phyloP scores from a whole-genome alignment of 2,888 invertebrate species.

The Cheilosia pagana region DNA sequence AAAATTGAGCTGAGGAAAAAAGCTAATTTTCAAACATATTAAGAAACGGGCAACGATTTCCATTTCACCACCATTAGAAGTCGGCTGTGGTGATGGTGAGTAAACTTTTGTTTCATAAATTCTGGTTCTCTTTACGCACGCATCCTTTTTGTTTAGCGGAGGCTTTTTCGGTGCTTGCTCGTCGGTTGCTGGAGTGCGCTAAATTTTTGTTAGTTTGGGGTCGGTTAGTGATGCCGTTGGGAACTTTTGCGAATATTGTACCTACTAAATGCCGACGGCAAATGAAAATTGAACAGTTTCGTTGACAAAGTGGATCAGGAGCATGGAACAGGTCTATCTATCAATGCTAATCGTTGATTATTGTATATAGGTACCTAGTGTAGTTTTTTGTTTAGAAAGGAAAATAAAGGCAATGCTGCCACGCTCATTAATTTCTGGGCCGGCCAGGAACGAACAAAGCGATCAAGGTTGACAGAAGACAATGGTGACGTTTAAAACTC shows the following conservation, averaged over 20 bases:
- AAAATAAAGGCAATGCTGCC: no score
- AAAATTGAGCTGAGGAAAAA: neutral
- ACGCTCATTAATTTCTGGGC: no score
- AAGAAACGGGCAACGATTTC: neutral
- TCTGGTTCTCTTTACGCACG: conserved; percentile 58
- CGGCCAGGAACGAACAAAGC: no score
- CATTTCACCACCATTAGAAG: conserved; percentile 35
- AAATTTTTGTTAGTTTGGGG: conserved; percentile 23
- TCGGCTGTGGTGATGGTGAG: conserved; percentile 45
- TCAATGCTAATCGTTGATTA: no score
- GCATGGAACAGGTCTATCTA: no score
- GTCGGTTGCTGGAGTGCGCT: neutral
- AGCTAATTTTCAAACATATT: conserved; percentile 4
- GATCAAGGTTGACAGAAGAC: no score
- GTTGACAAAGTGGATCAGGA: no score
- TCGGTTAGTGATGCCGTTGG: conserved; percentile 56
- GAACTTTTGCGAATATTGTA: conserved; percentile 10
- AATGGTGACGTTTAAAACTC: no score
- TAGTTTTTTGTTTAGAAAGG: no score
- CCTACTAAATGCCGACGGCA: conserved; percentile 43
- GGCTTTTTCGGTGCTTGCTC: conserved; percentile 4
- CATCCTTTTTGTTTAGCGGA: conserved; percentile 43
- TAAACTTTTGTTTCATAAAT: conserved; percentile 11
- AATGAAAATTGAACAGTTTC: neutral
- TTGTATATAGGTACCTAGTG: no score